Base-by-base conservation (phyloP, 2,113 vertebrate genomes). In the Seriola quinqueradiata region DNA sequence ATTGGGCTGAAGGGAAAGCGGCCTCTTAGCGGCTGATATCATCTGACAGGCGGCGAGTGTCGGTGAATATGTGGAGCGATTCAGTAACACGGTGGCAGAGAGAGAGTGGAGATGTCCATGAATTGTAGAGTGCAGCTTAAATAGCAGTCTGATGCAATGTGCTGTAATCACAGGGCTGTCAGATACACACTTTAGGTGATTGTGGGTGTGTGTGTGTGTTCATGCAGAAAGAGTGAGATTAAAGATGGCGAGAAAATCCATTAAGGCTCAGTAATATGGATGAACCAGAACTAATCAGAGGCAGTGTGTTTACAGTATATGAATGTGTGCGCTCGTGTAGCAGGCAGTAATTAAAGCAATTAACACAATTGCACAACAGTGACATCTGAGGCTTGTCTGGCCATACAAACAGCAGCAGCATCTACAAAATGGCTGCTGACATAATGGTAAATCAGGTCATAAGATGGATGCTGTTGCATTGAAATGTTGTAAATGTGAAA, bases 81-180 rank as follows among this genome's bases (percentile, higher is more conserved):
- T 79, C 85, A 42, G 12, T 16, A 34, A n/a, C 32, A n/a, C 66
- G 38, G 42, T 4, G 6, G 54, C 52, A 58, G 54, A 70, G 44
- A 61, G 44, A 65, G 38, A 23, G 40, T 1, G 60, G 42, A 84
- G 61, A 76, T 75, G 59, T 55, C 72, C 70, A 64, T 81, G 70
- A 79, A 79, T 60, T 67, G 68, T 55, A 59, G 23, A 78, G 82
- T 8, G 28, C 23, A 4, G 59, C 77, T 81, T 38, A 84, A 90
- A 87, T 77, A 75, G 79, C 65, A 38, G 79, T 10, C 80, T 92
- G 83, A 90, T 85, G 90, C 86, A 92, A 92, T 13, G 17, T 40
- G 67, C 71, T 79, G 90, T 78, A 93, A 92, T 79, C 66, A 40
- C 65, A 25, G 52, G n/a, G 60, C 77, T 82, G 84, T 87, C 79